Evolutionary conservation across 2,113 vertebrate species (phyloP), one percentile per base, ranked within the genome.

Genomic region (Dinomys branickii): DNA sequence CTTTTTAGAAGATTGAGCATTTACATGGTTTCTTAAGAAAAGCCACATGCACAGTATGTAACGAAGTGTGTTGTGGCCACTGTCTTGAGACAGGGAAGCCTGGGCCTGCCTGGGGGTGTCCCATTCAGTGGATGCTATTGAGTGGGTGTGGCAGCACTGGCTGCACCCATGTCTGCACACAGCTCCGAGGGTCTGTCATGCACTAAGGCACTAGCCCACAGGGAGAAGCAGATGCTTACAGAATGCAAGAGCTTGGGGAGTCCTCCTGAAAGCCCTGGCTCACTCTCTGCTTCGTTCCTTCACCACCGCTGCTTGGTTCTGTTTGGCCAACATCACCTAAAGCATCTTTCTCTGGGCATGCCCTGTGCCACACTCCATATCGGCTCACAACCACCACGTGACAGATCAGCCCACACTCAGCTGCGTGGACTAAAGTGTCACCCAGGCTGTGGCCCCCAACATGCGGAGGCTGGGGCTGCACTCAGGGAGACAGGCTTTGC

Each of bases 101-200:
- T 1, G 5, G 3, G 14, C 38, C 47, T 26, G 28, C 50, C 67
- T 75, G 75, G 26, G 52, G 24, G 20, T 44, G 41, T 35, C 16
- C 1, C 11, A 7, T 0, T 1, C 10, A 17, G 35, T 33, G 77
- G 9, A 0, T 0, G 3, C 14, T 17, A 26, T 47, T 5, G 3
- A 0, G 2, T 1, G 1, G 38, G 30, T 4, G 14, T 19, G 38
- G 17, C 13, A 28, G 20, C 9, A 0, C 7, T 5, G 7, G 4
- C 44, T 19, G 2, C 2, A 16, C 5, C 22, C 5, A 0, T 38
- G 20, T 14, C 8, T 30, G 83, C 35, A 28, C 10, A 8, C 58
- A 44, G 20, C 63, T 82, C 73, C 58, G 71, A 65, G 50, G 71
- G 63, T 81, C 52, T 77, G 71, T 38, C 54, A 20, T 4, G 30